Evolutionary conservation across 2,113 vertebrate genomes (phyloP).

Genomic region (Zeus faber): DNA sequence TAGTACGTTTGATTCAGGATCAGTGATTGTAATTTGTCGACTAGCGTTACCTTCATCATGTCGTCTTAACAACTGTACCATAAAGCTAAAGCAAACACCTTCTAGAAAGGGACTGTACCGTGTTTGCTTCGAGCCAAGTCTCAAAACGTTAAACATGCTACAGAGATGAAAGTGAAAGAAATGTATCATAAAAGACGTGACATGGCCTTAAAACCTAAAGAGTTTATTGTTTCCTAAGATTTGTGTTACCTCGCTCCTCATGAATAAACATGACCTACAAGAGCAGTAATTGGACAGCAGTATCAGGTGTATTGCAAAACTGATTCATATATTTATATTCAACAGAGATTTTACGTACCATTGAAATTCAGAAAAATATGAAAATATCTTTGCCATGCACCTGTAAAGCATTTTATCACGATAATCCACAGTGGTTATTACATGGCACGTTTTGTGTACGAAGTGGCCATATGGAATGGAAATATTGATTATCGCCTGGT

Average conservation of each 20-base stretch:
- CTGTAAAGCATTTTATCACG: neutral
- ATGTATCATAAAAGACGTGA: constrained; percentile 17
- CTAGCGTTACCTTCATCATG: constrained; percentile 2
- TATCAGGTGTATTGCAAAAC: constrained; percentile 13
- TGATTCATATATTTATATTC: neutral
- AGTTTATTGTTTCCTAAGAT: constrained; percentile 14
- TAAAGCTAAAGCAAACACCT: neutral
- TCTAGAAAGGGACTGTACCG: constrained; percentile 2
- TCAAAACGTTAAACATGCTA: constrained; percentile 8
- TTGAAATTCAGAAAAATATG: neutral
- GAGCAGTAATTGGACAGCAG: constrained; percentile 13
- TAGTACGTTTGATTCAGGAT: constrained; percentile 13
- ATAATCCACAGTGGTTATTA: constrained; percentile 11
- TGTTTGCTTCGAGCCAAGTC: constrained; percentile 3
- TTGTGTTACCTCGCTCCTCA: constrained; percentile 22
- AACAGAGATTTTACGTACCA: too few species aligned
- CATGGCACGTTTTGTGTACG: constrained; percentile 13
- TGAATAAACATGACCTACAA: constrained; percentile 10
- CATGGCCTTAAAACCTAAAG: constrained; percentile 55
- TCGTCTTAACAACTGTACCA: neutral
- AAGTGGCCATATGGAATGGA: neutral
- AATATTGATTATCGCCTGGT: constrained; percentile 15
- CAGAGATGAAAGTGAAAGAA: constrained; percentile 6
- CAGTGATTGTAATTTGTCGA: constrained; percentile 21
- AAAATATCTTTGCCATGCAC: neutral